Evolutionary conservation across 2,797 vertebrate genomes (phyloP).

Genomic region (Sciurus carolinensis): DNA sequence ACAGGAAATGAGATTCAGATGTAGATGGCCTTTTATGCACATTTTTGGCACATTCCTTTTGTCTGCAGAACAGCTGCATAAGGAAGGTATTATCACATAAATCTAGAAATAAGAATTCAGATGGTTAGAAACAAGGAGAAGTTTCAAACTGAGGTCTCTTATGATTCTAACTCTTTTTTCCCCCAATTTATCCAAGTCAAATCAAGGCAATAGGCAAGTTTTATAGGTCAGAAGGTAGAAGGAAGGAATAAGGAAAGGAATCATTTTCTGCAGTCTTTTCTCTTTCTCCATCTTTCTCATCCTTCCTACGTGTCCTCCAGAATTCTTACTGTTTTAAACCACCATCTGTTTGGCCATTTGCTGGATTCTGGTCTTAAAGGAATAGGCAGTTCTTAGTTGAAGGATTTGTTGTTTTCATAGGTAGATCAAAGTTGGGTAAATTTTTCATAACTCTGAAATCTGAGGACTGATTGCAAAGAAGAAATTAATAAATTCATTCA

Average conservation of each 20-base stretch:
- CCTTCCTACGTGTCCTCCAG: not conserved
- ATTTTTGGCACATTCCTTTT: not conserved
- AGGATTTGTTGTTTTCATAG: constrained; percentile 1
- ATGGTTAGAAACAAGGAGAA: not conserved
- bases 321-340: constrained; percentile 57
- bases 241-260: not conserved
- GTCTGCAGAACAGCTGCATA: not conserved
- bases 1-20: not conserved
- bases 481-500: constrained; percentile 1
- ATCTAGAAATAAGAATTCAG: not conserved
- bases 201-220: not conserved
- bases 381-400: constrained; percentile 19
- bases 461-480: constrained; percentile 30
- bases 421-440: not conserved
- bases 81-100: not conserved
- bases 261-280: constrained; percentile 46
- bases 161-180: not conserved
- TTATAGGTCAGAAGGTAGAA: not conserved
- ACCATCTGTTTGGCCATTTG: constrained; percentile 68
- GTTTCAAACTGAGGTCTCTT: not conserved
- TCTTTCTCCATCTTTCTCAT: constrained; percentile 15
- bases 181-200: not conserved
- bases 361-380: constrained; percentile 57
- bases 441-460: constrained; percentile 2
- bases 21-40: too few relatives aligned